Evolutionary conservation across 2,888 invertebrate genomes (phyloP), one percentile per base, ranked within the genome.

Genomic region (Thecocarcelia acutangulata): DNA sequence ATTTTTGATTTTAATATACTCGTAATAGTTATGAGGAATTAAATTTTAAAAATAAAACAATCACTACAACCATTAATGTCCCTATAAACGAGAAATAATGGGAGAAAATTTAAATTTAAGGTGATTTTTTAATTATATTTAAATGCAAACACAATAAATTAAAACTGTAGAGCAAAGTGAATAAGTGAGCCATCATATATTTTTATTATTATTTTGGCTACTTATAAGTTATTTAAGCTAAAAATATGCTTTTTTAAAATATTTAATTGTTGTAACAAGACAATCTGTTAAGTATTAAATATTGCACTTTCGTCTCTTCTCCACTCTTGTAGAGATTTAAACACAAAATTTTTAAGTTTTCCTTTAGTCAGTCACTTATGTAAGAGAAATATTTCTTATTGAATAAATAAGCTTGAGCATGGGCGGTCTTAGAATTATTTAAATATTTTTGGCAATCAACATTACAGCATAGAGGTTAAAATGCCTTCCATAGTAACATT

Each of bases 41-140:
- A 50, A 28, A 19, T 33, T 8, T n/a, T 44, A 8, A 64, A 64
- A 37, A 24, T 1, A 37, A 42, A 74, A 68, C 5, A 33, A 52
- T 68, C 61, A 69, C 61, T 61, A 12, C 11, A 19, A 9, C 17
- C 33, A 13, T 42, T 48, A 46, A 46, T 19, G 15, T 21, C 21
- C 21, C 12, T 48, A 63, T 19, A 24, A 50, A 24, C 58, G 13
- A 9, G 11, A 50, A 58, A 64, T 44, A 50, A 68, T 75, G 59
- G 50, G 58, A 28, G 48, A 33, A 42, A 50, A 33, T 64, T 44
- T 42, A 48, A 42, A n/a, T n/a, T n/a, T 52, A 61, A 46, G 63
- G n/a, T 37, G 15, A 69, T 12, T 37, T 69, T 76, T 76, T 52
- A 54, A 59, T 64, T 33, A 8, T 3, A 33, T 33, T 33, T 33